Percentiles rank a stretch among this genome's conserved stretches.
These are phyloP conservation scores for Glaucomys volans DNA, from an alignment of 2,113 vertebrate genomes.

Conservation along the genomic window DNA sequence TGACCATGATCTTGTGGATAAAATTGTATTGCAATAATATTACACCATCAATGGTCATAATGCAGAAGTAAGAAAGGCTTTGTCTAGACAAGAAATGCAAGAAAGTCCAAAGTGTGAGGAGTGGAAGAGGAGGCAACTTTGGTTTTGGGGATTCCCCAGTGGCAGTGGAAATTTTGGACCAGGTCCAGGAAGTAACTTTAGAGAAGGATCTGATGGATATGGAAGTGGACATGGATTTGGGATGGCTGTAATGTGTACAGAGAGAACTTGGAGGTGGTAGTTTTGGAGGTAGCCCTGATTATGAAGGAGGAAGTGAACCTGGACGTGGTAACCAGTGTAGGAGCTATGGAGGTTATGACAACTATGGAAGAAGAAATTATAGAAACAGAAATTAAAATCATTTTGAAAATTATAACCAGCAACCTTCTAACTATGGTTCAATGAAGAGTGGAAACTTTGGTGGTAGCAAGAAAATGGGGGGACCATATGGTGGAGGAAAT, in stretches of 20 bases:
- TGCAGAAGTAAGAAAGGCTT: constrained; percentile 92
- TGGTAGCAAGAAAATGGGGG: constrained; percentile 89
- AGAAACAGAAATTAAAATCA: constrained; percentile 82
- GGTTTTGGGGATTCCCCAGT: constrained; percentile 90
- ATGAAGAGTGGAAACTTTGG: constrained; percentile 93
- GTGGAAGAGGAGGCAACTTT: constrained; percentile 91
- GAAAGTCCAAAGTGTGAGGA: constrained; percentile 90
- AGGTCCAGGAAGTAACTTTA: constrained; percentile 67
- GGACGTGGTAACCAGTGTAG: too few species aligned
- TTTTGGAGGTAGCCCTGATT: constrained; percentile 53
- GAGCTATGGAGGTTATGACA: too few species aligned
- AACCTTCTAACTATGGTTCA: constrained; percentile 91
- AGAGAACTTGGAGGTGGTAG: constrained; percentile 89
- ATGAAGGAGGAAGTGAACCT: too few species aligned
- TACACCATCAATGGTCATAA: constrained; percentile 92
- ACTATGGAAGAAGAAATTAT: too few species aligned
- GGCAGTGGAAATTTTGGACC: constrained; percentile 91
- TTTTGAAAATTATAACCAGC: constrained; percentile 86
- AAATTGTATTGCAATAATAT: constrained; percentile 89
- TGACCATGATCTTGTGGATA: constrained; percentile 92
- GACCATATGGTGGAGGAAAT: constrained; percentile 93
- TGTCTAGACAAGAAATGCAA: constrained; percentile 92
- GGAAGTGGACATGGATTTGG: constrained; percentile 91
- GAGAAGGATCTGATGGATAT: constrained; percentile 91
- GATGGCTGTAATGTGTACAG: constrained; percentile 90